phyloP scores from a whole-genome alignment of 2,888 invertebrate species.

The Spialia ferax region DNA sequence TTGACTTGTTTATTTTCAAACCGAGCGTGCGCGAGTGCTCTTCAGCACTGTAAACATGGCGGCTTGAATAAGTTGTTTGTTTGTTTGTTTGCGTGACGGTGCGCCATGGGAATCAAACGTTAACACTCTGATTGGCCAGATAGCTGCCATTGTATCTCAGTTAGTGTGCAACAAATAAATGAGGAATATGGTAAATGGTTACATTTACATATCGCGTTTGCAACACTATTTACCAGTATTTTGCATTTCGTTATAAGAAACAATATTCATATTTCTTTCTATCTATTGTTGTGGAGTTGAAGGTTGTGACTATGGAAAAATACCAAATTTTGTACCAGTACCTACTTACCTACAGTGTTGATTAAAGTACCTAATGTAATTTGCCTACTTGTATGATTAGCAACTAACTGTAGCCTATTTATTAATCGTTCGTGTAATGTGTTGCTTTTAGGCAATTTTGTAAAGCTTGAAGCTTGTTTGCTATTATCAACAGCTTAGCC shows the following conservation, averaged over 20 bases:
- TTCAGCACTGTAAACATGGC: slow-evolving; percentile 63
- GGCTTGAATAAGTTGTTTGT: slow-evolving; percentile 54
- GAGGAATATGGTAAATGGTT: slow-evolving; percentile 5
- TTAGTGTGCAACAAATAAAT: slow-evolving; percentile 9
- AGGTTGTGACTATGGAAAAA: slow-evolving; percentile 1
- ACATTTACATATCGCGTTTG: slow-evolving; percentile 8
- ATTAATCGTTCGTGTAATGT: background rate
- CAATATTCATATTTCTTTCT: slow-evolving; percentile 4
- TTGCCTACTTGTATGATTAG: background rate
- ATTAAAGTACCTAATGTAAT: too few relatives aligned
- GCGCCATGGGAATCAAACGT: slow-evolving; percentile 63
- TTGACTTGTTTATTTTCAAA: slow-evolving; percentile 79
- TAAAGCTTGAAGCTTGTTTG: too few relatives aligned
- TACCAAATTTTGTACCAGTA: background rate
- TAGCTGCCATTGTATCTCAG: slow-evolving; percentile 27
- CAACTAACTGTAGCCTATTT: too few relatives aligned
- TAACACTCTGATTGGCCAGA: slow-evolving; percentile 56
- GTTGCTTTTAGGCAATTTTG: too few relatives aligned
- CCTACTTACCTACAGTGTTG: too few relatives aligned
- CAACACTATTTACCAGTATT: slow-evolving; percentile 1
- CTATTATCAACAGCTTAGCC: background rate
- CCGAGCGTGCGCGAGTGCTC: slow-evolving; percentile 71
- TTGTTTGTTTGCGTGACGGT: slow-evolving; percentile 58
- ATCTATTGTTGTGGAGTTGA: background rate
- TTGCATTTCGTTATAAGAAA: background rate